Evolutionary conservation across 2,113 vertebrate genomes (phyloP), one percentile per base, ranked within the genome.

Genomic region (Anoura caudifer): DNA sequence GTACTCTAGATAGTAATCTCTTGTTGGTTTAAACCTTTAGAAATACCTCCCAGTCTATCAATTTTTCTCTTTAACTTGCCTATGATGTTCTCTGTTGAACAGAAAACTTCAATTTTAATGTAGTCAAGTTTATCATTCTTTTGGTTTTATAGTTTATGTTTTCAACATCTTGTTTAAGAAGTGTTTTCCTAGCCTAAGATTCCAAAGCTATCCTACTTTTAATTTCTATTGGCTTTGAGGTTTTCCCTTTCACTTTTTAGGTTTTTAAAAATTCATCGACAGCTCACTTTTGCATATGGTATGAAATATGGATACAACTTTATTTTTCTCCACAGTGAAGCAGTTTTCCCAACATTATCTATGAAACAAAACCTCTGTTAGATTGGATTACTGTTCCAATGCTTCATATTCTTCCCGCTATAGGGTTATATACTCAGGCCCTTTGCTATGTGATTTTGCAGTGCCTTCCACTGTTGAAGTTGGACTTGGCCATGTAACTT

Each of bases 81-180:
- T 87, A 36, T 87, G 50, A 82, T 95, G 54, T 63, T 96, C 28
- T 94, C 77, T 83, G 22, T 75, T 72, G 47, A 94, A 77, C 61
- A 92, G 85, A 95, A 95, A 90, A 95, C 31, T 94, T 90, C 56
- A 87, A 94, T 92, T 94, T 85, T 94, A 5, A 59, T 90, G 20
- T 76, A 73, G 41, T 79, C 13, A 67, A 70, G 12, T 93, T 95
- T 22, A 72, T 77, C 24, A 22, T 45, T 83, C 54, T 87, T 97
- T 94, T 61, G 72, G 41, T 67, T 95, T 88, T 93, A 93, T 77
- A 65, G 43, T 72, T 96, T 84, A 88, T 77, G 56, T 22, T 82
- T 93, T 94, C 41, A 80, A 59, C 41, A 26, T 89, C 63, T 88
- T 65, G 31, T 54, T 90, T 93, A 82, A 89, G 56, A 79, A 88